Conservation (phyloP, 2,888 invertebrate genomes). For the Sinhomidia bicolor region DNA sequence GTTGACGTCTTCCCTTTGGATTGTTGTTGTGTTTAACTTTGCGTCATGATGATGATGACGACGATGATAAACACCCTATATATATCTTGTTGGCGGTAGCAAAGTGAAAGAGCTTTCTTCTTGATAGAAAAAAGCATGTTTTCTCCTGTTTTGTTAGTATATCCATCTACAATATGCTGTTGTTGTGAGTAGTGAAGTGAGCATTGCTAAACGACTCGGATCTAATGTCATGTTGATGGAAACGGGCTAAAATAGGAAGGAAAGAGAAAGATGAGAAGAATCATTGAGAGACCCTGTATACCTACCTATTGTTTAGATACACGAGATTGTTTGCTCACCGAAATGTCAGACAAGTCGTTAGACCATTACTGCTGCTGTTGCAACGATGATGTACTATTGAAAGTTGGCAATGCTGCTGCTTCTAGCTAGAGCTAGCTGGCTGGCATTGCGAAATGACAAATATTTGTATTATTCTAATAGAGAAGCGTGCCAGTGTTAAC, state of each 20-base stretch:
- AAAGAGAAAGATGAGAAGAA: background rate
- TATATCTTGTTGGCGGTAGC: no score
- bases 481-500: background rate
- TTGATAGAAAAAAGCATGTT: no score
- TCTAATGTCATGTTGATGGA: conserved; percentile 45
- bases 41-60: no score
- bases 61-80: no score
- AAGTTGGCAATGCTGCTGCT: no score
- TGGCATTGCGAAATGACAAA: background rate
- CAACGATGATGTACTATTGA: no score
- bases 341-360: conserved; percentile 62
- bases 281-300: conserved; percentile 5
- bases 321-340: conserved; percentile 48
- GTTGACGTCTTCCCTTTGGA: background rate
- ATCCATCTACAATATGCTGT: no score
- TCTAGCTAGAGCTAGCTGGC: no score
- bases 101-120: background rate
- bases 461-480: no score
- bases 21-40: background rate
- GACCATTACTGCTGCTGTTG: conserved; percentile 10
- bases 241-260: conserved; percentile 2
- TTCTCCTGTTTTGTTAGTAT: no score
- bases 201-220: conserved; percentile 42
- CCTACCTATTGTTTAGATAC: conserved; percentile 50
- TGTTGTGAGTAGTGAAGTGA: background rate